Conservation (phyloP, 2,888 invertebrate species). For the Ornithoptera priamus region DNA sequence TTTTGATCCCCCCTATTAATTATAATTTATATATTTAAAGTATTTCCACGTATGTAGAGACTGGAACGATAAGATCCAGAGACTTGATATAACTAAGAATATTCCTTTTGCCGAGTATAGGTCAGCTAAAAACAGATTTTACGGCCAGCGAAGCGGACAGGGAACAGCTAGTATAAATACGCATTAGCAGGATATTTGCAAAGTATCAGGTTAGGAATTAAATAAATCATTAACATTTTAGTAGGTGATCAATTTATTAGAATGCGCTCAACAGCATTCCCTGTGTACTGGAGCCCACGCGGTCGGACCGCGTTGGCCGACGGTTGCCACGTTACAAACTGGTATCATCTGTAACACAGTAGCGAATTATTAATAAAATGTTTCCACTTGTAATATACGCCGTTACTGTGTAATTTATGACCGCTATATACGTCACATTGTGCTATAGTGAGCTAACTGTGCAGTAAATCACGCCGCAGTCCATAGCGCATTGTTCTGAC, state of each 20-base stretch:
- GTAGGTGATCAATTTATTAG: not conserved
- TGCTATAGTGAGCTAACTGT: slow-evolving; percentile 9
- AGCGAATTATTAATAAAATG: slow-evolving; percentile 22
- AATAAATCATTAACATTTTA: not conserved
- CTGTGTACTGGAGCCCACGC: slow-evolving; percentile 6
- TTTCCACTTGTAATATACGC: slow-evolving; percentile 8
- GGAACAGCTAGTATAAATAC: too few species aligned
- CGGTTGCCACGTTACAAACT: slow-evolving; percentile 13
- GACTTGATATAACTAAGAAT: too few species aligned
- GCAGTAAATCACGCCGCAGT: slow-evolving; percentile 15
- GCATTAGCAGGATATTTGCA: too few species aligned
- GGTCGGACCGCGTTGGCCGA: slow-evolving; percentile 2
- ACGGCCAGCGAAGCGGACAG: too few species aligned
- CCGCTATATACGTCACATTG: slow-evolving; percentile 16
- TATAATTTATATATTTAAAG: too few species aligned
- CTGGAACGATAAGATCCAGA: too few species aligned
- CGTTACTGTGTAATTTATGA: slow-evolving; percentile 17
- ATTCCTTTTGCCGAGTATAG: too few species aligned
- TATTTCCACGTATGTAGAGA: too few species aligned
- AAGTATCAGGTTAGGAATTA: not conserved
- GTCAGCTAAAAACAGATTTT: too few species aligned
- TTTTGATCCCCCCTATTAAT: too few species aligned
- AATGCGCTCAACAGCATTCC: slow-evolving; percentile 1
- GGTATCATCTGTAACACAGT: slow-evolving; percentile 22
- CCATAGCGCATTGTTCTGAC: slow-evolving; percentile 13